Evolutionary conservation across 2,888 invertebrate genomes (phyloP), one percentile per base, ranked within the genome.

Genomic region (Leucoptera coffeella): DNA sequence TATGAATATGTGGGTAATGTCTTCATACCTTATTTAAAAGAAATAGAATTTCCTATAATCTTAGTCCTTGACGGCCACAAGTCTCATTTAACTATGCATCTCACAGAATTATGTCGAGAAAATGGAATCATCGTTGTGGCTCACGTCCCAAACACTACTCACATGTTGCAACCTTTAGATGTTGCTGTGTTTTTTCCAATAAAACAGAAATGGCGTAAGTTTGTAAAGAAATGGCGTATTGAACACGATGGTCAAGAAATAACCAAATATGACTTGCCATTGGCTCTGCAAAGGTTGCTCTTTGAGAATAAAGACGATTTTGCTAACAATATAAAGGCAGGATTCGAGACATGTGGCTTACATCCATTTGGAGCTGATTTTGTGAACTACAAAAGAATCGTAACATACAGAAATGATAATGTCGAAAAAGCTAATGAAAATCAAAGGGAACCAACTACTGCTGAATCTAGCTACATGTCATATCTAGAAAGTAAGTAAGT

Each of bases 201-300:
- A 23, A 31, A 33, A 25, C 32, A 32, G 26, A 29, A 30, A 26
- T 33, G 32, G 33, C 32, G 29, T 25, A 26, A 32, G 22, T 11
- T 29, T 6, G 32, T 34, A 1, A 31, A 31, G 15, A 33, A 35
- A 27, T 35, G 35, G 35, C 32, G 33, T 11, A 35, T 35, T 26
- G 35, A 36, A 29, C 30, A 36, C 29, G 33, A 33, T 35, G 36
- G 36, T 27, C 17, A 32, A 29, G 34, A 36, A 33, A 36, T 35
- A 12, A 35, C 33, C 29, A 36, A 35, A 35, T 33, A 30, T 27
- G 30, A 11, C 27, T 24, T 36, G 15, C 32, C 35, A 19, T 29
- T 31, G 3, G 35, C 35, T 29, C 30, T 35, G 12, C 28, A 33
- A 13, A 27, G 27, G 25, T n/a, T n/a, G n/a, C n/a, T n/a, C n/a